Base-by-base conservation (phyloP, 2,888 invertebrate species). In the Rosalia funebris region DNA sequence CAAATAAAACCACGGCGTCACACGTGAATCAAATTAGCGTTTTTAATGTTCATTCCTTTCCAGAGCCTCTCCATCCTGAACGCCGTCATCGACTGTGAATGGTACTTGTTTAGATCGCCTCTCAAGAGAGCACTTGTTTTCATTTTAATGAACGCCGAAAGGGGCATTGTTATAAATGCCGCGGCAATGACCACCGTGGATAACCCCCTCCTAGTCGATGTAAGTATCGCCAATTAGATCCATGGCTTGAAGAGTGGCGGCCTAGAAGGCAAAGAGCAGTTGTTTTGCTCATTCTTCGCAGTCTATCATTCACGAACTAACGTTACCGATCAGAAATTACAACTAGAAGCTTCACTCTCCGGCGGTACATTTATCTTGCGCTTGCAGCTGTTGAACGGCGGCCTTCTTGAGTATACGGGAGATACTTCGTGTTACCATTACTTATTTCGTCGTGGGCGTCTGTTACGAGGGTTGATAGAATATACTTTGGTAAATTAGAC, bases 91-190 rank as follows among this genome's bases (percentile, higher is more conserved):
- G 36, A 25, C 1, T 36, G 32, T 15, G 19, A 37, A 10, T 50
- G 50, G 50, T 50, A 50, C 15, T 20, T 50, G 1, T 50, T 50
- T 12, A 39, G 32, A 0, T 15, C 50, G 5, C 19, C 37, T 20
- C 11, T 50, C 25, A 50, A 50, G 10, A 50, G 10, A 15, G 50
- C 50, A 9, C 16, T 34, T 9, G 15, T 20, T 3, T 50, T 37
- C 9, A 50, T 50, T 9, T n/a, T 50, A 19, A 37, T 50, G 41
- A 50, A 50, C 17, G 12, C 37, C n/a, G 16, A 39, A 39, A 19
- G 37, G n/a, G 50, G 39, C 9, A 50, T 50, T 1, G 41, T 39
- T 11, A 37, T 50, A 0, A 50, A 19, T 1, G 50, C 50, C 0
- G 50, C 32, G 4, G 50, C 37, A 1, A 12, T 36, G 2, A 25